Conservation (phyloP, 2,113 vertebrate genomes). For the Himantopus leucocephalus region DNA sequence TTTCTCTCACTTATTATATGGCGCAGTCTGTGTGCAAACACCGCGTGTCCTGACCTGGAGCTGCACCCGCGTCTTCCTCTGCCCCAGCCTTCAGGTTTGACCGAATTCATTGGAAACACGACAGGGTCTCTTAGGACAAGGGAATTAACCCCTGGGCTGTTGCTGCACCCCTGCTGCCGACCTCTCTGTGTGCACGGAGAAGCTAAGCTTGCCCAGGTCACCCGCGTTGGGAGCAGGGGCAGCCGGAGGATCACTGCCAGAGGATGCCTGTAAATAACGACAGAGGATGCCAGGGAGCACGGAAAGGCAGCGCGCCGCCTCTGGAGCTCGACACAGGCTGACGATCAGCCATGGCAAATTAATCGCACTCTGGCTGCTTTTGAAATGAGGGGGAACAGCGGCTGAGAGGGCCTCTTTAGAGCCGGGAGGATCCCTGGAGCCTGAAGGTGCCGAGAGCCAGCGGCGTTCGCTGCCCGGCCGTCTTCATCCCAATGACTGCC, state of each 20-base stretch:
- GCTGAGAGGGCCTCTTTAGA: background rate
- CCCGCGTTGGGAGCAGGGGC: background rate
- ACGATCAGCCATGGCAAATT: background rate
- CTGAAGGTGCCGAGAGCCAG: background rate
- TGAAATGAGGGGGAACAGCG: background rate
- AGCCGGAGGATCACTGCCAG: background rate
- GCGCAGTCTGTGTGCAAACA: background rate
- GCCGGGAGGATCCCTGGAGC: background rate
- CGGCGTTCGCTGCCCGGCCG: background rate
- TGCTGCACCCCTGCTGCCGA: background rate
- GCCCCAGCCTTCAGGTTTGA: background rate
- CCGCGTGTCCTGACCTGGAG: background rate
- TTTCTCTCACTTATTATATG: background rate
- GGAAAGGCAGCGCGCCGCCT: fast-evolving
- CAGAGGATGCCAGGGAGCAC: background rate
- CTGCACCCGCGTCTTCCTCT: background rate
- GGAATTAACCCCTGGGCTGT: background rate
- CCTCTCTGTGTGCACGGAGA: background rate
- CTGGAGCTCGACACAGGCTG: background rate
- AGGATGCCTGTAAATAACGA: background rate
- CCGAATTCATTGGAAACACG: background rate
- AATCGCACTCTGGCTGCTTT: background rate
- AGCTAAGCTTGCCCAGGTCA: background rate
- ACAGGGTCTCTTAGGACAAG: background rate
- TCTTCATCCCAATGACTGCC: background rate